These are phyloP conservation scores for Bursaphelenchus okinawaensis DNA, from an alignment of 2,888 invertebrate species.

Conservation along the genomic window DNA sequence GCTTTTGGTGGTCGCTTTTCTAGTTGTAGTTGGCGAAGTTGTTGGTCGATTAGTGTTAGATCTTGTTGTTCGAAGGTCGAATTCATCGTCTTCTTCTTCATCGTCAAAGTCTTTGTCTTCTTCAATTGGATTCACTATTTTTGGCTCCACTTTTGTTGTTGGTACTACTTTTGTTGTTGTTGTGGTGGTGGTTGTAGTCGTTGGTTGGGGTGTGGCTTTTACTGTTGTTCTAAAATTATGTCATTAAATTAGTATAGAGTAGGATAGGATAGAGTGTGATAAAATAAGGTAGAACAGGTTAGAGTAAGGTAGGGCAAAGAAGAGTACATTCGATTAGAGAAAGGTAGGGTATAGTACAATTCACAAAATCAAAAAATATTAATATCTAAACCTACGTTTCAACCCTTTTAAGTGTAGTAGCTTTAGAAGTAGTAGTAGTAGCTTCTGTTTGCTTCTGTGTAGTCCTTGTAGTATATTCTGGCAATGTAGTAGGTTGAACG, in stretches of 20 bases:
- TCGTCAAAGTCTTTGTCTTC: background rate
- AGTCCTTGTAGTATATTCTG: background rate
- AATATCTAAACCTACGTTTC: background rate
- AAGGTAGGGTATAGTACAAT: background rate
- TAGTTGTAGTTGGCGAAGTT: background rate
- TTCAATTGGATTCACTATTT: background rate
- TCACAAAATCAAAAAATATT: background rate
- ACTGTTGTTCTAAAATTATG: background rate
- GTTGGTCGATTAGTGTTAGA: conserved; percentile 1
- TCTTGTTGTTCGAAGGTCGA: background rate
- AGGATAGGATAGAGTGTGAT: no score
- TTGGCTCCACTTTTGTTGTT: background rate
- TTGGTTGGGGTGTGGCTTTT: background rate
- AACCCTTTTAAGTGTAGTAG: background rate
- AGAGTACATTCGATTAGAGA: background rate
- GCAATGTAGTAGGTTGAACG: background rate
- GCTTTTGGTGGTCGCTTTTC: background rate
- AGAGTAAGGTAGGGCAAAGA: background rate
- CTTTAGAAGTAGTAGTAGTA: background rate
- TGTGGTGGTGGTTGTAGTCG: background rate
- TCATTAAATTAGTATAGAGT: background rate
- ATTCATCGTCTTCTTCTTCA: background rate
- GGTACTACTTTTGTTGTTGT: background rate
- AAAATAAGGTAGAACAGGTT: background rate
- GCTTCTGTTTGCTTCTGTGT: background rate